Evolutionary conservation across 1,140 invertebrate species (phyloP).

Genomic region (Campodea augens): DNA sequence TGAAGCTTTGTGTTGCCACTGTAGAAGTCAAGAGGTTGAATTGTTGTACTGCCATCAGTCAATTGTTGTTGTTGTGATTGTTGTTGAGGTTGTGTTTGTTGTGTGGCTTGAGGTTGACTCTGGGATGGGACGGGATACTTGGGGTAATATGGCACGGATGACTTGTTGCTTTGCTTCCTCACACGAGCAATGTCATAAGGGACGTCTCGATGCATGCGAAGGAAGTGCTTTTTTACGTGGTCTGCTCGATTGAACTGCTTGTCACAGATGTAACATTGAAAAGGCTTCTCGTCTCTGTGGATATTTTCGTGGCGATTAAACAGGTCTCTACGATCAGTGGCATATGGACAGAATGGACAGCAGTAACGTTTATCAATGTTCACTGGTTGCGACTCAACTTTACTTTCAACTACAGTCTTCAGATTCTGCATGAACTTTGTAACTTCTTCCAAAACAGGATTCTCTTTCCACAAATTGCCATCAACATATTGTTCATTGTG

Average conservation of each 20-base stretch:
- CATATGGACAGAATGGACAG: conserved; percentile 69
- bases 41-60: too few species aligned
- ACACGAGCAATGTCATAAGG: conserved; percentile 69
- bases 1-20: not conserved
- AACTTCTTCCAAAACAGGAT: conserved; percentile 51
- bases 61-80: not conserved
- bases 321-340: conserved; percentile 76
- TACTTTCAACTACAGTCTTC: conserved; percentile 37
- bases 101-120: conserved; percentile 5
- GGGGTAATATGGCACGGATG: conserved; percentile 2
- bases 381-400: conserved; percentile 16
- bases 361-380: conserved; percentile 48
- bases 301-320: conserved; percentile 93
- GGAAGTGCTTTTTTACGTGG: conserved; percentile 84
- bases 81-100: not conserved
- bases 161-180: conserved; percentile 32
- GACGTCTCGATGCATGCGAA: conserved; percentile 71
- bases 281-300: conserved; percentile 80
- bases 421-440: conserved; percentile 45
- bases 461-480: conserved; percentile 36
- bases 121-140: not conserved
- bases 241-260: conserved; percentile 87
- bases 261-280: conserved; percentile 76
- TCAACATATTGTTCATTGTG: conserved; percentile 29
- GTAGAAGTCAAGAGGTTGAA: not conserved